A percentile compares a stretch with the other conserved stretches of the same genome.
These are phyloP conservation scores for Drosophila tanythrix DNA, from an alignment of 2,888 invertebrate species.

Conservation along the genomic window DNA sequence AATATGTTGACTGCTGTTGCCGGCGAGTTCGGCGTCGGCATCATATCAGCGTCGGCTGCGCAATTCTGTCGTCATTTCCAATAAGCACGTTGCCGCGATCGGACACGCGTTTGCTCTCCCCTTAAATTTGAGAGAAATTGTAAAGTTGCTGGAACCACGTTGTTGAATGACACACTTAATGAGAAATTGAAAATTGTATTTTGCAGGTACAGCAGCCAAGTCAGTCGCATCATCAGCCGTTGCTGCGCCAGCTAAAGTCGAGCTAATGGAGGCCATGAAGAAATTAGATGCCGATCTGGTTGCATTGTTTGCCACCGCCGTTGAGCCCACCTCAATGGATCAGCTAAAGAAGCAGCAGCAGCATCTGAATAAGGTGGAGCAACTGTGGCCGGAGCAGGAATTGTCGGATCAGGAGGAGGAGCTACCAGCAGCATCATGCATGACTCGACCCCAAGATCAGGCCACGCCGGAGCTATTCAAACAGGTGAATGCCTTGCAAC, in stretches of 20 bases:
- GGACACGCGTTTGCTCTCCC: conserved; percentile 27
- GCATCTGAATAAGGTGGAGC: conserved; percentile 34
- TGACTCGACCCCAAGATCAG: conserved; percentile 3
- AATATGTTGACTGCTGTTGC: conserved; percentile 41
- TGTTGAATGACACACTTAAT: background rate
- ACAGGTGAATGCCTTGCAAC: conserved; percentile 70
- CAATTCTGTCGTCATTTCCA: conserved; percentile 44
- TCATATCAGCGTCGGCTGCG: conserved; percentile 11
- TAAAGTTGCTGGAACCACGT: conserved; percentile 34
- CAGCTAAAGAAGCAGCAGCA: conserved; percentile 51
- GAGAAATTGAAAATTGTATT: conserved; percentile 4
- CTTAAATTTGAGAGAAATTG: conserved; percentile 28
- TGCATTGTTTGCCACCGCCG: conserved; percentile 76
- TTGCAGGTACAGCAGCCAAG: conserved; percentile 55
- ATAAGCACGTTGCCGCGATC: conserved; percentile 71
- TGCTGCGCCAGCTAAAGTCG: conserved; percentile 68
- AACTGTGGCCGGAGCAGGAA: conserved; percentile 50
- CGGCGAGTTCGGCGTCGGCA: conserved; percentile 26
- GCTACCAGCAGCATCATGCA: conserved; percentile 18
- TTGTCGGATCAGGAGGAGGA: conserved; percentile 39
- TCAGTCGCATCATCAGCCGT: conserved; percentile 35
- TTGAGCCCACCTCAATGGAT: conserved; percentile 58
- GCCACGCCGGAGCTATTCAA: conserved; percentile 71
- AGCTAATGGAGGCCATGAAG: conserved; percentile 83
- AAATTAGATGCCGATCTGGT: conserved; percentile 81